A percentile compares a stretch with the other conserved stretches of the same genome.
phyloP scores from a whole-genome alignment of 2,113 vertebrate species.

The Acanthochromis polyacanthus region DNA sequence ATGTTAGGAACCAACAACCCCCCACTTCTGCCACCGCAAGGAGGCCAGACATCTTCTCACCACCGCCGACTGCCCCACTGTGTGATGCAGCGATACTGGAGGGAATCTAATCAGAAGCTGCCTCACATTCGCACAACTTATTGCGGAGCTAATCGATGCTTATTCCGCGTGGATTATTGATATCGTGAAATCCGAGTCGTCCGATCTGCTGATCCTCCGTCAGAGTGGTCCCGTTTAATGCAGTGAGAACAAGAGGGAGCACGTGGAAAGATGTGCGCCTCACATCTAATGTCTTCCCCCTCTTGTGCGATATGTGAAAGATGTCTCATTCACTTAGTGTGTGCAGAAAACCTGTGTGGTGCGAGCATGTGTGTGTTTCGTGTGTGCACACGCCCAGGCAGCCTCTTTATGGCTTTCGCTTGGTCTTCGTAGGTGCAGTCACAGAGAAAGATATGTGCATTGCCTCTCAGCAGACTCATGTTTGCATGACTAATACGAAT shows the following conservation, averaged over 20 bases:
- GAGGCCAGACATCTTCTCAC: conserved; percentile 45
- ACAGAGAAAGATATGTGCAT: conserved; percentile 11
- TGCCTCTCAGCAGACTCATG: conserved; percentile 27
- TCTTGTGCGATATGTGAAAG: conserved; percentile 39
- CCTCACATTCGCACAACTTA: conserved; percentile 58
- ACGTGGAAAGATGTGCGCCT: conserved; percentile 41
- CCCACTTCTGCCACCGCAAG: conserved; percentile 8
- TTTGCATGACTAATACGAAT: conserved; percentile 61
- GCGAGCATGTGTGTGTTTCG: background rate
- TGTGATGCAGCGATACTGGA: conserved; percentile 55
- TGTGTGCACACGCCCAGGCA: background rate
- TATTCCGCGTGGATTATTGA: conserved; percentile 69
- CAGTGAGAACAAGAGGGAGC: conserved; percentile 37
- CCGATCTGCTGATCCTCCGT: conserved; percentile 39
- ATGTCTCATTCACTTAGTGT: conserved; percentile 54
- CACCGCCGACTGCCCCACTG: conserved; percentile 35
- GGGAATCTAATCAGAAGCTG: conserved; percentile 74
- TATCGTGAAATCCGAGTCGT: conserved; percentile 44
- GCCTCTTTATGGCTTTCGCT: conserved; percentile 8
- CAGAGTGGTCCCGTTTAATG: conserved; percentile 43
- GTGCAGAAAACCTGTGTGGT: conserved; percentile 23
- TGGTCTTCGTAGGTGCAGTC: conserved; percentile 37
- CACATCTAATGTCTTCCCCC: conserved; percentile 42
- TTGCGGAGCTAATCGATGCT: conserved; percentile 63
- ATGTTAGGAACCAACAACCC: conserved; percentile 46